Percentiles rank a stretch among this genome's conserved stretches.
These are phyloP conservation scores for Schizothorax lantsangensis DNA, from an alignment of 2,797 vertebrate species.

Conservation along the genomic window DNA sequence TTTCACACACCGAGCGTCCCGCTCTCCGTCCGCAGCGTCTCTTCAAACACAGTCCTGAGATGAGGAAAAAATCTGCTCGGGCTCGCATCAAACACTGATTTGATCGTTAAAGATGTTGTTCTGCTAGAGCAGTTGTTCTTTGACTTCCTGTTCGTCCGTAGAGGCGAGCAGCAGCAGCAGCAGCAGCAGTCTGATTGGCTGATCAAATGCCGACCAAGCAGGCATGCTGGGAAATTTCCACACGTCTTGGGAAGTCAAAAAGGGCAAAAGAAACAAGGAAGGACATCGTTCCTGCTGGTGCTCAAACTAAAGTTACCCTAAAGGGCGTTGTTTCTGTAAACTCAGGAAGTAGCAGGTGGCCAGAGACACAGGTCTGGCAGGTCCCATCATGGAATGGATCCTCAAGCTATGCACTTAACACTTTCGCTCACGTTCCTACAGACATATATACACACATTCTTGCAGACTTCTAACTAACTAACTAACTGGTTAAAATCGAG, in stretches of 20 bases:
- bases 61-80: constrained; percentile 35
- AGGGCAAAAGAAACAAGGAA: constrained; percentile 40
- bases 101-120: constrained; percentile 6
- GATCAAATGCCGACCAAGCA: constrained; percentile 60
- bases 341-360: constrained; percentile 67
- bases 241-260: constrained; percentile 37
- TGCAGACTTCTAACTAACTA: not conserved
- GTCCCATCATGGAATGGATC: constrained; percentile 58
- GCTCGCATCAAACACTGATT: constrained; percentile 52
- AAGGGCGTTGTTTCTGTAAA: constrained; percentile 65
- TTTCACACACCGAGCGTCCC: constrained; percentile 60
- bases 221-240: constrained; percentile 69
- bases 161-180: constrained; percentile 58
- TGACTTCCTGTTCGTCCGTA: constrained; percentile 40
- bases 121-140: not conserved
- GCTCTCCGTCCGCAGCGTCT: constrained; percentile 63
- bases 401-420: constrained; percentile 27
- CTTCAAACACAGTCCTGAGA: constrained; percentile 76
- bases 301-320: constrained; percentile 69
- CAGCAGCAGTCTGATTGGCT: constrained; percentile 67
- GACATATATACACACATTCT: constrained; percentile 42
- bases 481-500: constrained; percentile 29
- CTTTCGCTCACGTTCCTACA: constrained; percentile 17
- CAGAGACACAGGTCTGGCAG: constrained; percentile 53
- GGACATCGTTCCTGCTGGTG: constrained; percentile 83